Evolutionary conservation across 2,797 vertebrate genomes (phyloP).

Genomic region (Phoeniculus purpureus): DNA sequence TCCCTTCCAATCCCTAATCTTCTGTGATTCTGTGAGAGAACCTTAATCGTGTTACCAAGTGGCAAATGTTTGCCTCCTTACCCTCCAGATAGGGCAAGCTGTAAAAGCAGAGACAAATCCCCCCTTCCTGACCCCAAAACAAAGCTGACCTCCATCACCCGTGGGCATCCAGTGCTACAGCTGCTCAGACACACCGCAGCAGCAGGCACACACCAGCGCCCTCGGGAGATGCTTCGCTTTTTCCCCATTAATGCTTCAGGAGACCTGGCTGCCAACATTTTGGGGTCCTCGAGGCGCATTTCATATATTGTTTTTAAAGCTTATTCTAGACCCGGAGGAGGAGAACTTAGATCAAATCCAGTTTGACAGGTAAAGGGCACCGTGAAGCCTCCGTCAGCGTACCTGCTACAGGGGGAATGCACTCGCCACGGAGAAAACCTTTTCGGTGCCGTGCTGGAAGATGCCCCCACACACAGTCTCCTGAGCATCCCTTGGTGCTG

Average conservation of each 20-base stretch:
- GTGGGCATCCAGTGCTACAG: neutral
- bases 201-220: conserved; percentile 15
- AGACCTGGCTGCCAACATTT: conserved; percentile 24
- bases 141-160: neutral
- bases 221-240: conserved; percentile 18
- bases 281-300: conserved; percentile 9
- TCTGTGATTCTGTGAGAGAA: neutral
- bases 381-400: neutral
- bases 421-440: conserved; percentile 20
- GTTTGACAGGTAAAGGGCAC: conserved; percentile 69
- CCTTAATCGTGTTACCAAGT: conserved; percentile 35
- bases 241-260: conserved; percentile 50
- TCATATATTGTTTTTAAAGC: conserved; percentile 39
- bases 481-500: neutral
- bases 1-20: too few species aligned
- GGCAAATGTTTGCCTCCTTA: conserved; percentile 53
- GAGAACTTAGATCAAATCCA: conserved; percentile 49
- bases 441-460: conserved; percentile 11
- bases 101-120: neutral
- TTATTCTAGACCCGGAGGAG: conserved; percentile 23
- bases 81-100: conserved; percentile 47
- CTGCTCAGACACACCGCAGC: conserved; percentile 3
- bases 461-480: neutral
- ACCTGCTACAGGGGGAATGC: conserved; percentile 26
- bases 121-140: conserved; percentile 12